Conservation (phyloP, 2,888 invertebrate genomes). For the Subacronicta megacephala region DNA sequence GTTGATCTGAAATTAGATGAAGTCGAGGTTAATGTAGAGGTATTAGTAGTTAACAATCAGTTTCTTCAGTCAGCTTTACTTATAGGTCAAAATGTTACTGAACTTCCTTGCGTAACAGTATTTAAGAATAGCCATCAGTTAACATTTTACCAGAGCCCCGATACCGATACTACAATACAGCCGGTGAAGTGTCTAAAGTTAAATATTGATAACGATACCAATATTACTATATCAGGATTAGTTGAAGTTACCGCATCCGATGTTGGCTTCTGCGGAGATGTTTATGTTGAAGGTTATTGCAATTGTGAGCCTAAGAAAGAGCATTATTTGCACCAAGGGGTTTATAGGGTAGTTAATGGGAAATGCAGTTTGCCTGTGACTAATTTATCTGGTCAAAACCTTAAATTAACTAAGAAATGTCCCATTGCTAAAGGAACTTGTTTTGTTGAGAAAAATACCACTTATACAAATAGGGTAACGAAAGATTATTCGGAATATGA, state of each 20-base stretch:
- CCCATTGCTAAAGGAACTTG: not conserved
- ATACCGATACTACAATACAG: too few relatives aligned
- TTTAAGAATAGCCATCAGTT: not conserved
- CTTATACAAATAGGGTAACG: too few relatives aligned
- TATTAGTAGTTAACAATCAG: not conserved
- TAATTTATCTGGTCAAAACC: not conserved
- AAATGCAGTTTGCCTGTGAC: not conserved
- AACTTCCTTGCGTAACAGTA: not conserved
- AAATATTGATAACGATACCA: too few relatives aligned
- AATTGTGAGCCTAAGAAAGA: not conserved
- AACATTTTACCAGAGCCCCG: not conserved
- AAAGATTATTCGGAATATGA: too few relatives aligned
- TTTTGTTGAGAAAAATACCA: too few relatives aligned
- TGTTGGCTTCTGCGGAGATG: not conserved
- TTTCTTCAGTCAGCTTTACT: not conserved
- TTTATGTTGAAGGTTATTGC: not conserved
- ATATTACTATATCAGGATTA: too few relatives aligned
- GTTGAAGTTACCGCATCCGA: too few relatives aligned
- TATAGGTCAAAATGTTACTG: not conserved
- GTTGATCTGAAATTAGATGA: not conserved
- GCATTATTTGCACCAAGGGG: not conserved
- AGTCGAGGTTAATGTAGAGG: not conserved
- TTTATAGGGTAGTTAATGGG: not conserved
- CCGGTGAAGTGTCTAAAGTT: too few relatives aligned
- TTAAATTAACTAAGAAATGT: not conserved